phyloP scores from a whole-genome alignment of 92 coral and sea anemone genomes.

The Plumapathes pennacea region DNA sequence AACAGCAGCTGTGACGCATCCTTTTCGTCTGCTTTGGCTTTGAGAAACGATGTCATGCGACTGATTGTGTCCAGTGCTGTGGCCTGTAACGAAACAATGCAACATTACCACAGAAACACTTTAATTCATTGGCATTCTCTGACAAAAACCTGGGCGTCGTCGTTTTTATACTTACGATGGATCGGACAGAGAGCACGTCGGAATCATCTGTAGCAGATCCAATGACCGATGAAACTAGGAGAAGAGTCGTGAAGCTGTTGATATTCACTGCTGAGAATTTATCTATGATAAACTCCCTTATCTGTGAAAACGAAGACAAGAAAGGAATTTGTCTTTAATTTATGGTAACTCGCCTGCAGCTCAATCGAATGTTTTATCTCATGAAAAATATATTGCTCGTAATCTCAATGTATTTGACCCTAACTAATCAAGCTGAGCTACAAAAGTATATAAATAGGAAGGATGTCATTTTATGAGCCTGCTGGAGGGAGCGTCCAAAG shows the following conservation, averaged over 20 bases:
- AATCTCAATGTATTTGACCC: too few species aligned
- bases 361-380: too few species aligned
- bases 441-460: too few species aligned
- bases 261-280: conserved; percentile 1
- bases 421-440: too few species aligned
- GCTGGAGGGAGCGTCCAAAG: too few species aligned
- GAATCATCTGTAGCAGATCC: conserved; percentile 18
- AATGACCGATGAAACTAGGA: conserved; percentile 22
- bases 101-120: neutral
- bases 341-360: too few species aligned
- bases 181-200: neutral
- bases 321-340: too few species aligned
- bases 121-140: neutral
- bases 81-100: neutral
- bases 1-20: conserved; percentile 7
- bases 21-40: conserved; percentile 1
- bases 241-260: conserved; percentile 1
- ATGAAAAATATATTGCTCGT: too few species aligned
- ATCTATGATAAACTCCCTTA: conserved; percentile 10
- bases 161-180: conserved; percentile 25
- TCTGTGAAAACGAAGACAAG: neutral
- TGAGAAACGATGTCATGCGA: conserved; percentile 9
- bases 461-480: too few species aligned
- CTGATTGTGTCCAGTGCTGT: conserved; percentile 4
- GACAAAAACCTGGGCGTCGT: too few species aligned